phyloP scores from a whole-genome alignment of 1,140 invertebrate species.

The Steinernema feltiae region DNA sequence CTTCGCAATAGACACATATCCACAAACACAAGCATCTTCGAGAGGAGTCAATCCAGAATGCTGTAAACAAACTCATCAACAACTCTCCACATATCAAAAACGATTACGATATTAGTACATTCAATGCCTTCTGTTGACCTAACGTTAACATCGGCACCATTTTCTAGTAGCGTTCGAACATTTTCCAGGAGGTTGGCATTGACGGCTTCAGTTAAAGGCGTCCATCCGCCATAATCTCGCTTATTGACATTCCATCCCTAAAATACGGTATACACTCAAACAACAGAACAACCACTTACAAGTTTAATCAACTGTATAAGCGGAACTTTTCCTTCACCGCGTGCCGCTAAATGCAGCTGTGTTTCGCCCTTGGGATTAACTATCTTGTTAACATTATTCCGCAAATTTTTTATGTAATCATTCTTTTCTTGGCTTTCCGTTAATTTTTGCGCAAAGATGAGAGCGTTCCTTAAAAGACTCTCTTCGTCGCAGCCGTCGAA shows the following conservation, averaged over 20 bases:
- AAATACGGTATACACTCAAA: too few species aligned
- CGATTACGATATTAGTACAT: not conserved
- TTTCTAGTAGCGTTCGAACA: not conserved
- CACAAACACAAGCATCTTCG: slow-evolving; percentile 15
- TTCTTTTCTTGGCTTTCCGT: too few species aligned
- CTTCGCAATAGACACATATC: slow-evolving; percentile 11
- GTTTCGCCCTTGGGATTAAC: too few species aligned
- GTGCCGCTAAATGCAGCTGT: too few species aligned
- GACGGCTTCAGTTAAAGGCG: slow-evolving; percentile 18
- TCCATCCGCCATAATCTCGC: slow-evolving; percentile 16
- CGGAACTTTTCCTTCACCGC: too few species aligned
- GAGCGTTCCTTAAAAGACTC: too few species aligned
- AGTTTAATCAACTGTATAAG: too few species aligned
- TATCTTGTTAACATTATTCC: too few species aligned
- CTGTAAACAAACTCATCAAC: not conserved
- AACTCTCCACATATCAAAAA: not conserved
- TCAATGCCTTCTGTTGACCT: not conserved
- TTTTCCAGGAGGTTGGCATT: not conserved
- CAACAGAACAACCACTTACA: too few species aligned
- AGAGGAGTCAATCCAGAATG: not conserved
- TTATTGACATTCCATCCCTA: slow-evolving; percentile 1
- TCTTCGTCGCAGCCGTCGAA: too few species aligned
- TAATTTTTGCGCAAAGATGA: too few species aligned
- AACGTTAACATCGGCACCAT: slow-evolving; percentile 16
- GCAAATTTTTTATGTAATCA: too few species aligned